These are phyloP conservation scores for Orthosia incerta DNA, from an alignment of 2,888 invertebrate genomes.

Conservation along the genomic window DNA sequence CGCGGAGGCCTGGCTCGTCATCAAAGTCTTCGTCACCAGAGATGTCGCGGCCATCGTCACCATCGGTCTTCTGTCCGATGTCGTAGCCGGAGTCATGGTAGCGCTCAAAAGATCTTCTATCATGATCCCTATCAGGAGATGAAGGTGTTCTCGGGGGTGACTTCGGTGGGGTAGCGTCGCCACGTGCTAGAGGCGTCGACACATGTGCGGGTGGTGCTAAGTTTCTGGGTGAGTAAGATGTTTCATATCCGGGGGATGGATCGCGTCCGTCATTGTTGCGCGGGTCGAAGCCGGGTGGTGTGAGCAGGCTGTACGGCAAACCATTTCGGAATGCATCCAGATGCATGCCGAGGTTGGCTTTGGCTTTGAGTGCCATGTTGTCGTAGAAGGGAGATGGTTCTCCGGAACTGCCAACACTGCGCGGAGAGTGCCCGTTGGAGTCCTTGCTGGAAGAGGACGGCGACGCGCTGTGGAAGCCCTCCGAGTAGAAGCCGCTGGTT, in stretches of 20 bases:
- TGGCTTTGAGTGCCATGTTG: constrained; percentile 83
- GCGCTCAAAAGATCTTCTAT: constrained; percentile 83
- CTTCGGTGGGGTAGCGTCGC: constrained; percentile 87
- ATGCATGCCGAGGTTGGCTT: constrained; percentile 86
- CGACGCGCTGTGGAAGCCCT: constrained; percentile 91
- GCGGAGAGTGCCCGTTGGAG: constrained; percentile 88
- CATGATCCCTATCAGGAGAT: constrained; percentile 80
- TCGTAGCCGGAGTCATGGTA: constrained; percentile 90
- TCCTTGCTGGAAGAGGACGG: constrained; percentile 91
- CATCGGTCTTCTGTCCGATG: constrained; percentile 77
- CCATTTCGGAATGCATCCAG: constrained; percentile 84
- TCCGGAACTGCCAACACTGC: constrained; percentile 85
- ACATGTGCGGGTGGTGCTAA: constrained; percentile 81
- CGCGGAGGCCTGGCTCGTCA: constrained; percentile 91
- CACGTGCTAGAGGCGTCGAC: constrained; percentile 82
- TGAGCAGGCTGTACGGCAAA: constrained; percentile 91
- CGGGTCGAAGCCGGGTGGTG: constrained; percentile 91
- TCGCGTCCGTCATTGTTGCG: constrained; percentile 80
- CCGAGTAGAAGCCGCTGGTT: constrained; percentile 92
- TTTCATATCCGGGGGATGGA: constrained; percentile 81
- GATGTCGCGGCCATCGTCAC: constrained; percentile 87
- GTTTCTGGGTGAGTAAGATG: constrained; percentile 81
- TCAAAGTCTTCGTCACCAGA: constrained; percentile 89
- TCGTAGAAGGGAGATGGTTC: constrained; percentile 86
- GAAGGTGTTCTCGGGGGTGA: constrained; percentile 84